Evolutionary conservation across 2,797 vertebrate genomes (phyloP).

Genomic region (Acipenser transmontanus): DNA sequence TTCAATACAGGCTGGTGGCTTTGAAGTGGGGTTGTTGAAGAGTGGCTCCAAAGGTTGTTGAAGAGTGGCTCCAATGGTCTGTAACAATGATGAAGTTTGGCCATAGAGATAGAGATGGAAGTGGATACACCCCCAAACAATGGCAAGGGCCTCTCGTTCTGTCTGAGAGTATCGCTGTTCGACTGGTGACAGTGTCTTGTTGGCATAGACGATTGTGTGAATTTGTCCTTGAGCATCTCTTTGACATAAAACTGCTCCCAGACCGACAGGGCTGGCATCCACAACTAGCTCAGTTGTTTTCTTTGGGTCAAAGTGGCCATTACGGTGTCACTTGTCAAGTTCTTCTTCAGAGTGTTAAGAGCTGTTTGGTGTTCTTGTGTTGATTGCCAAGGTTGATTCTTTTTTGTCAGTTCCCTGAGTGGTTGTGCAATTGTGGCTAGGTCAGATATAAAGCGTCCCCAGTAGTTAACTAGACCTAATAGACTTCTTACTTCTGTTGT

Average conservation of each 20-base stretch:
- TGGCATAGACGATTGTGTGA: neutral
- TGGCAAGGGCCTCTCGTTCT: neutral
- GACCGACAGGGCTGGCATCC: neutral
- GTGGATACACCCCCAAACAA: slow-evolving; percentile 3
- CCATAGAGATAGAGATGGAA: slow-evolving; percentile 4
- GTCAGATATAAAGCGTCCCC: neutral
- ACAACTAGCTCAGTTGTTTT: neutral
- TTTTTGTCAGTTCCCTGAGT: neutral
- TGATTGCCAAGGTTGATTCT: neutral
- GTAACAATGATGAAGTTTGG: slow-evolving; percentile 1
- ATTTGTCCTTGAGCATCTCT: neutral
- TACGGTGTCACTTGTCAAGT: neutral
- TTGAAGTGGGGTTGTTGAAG: neutral
- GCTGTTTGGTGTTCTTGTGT: neutral
- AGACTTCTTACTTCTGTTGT: slow-evolving; percentile 2
- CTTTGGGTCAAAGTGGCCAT: neutral
- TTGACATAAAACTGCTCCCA: neutral
- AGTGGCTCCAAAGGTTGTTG: slow-evolving; percentile 4
- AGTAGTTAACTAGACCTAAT: neutral
- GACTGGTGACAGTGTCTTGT: slow-evolving; percentile 2
- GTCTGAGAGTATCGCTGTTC: neutral
- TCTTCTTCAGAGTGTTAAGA: neutral
- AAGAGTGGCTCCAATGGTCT: neutral
- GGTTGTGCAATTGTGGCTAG: neutral
- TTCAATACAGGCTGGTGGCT: neutral